A percentile compares a stretch with the other conserved stretches of the same genome.
Conservation (phyloP, 2,888 invertebrate species). For the Pimpla rufipes region DNA sequence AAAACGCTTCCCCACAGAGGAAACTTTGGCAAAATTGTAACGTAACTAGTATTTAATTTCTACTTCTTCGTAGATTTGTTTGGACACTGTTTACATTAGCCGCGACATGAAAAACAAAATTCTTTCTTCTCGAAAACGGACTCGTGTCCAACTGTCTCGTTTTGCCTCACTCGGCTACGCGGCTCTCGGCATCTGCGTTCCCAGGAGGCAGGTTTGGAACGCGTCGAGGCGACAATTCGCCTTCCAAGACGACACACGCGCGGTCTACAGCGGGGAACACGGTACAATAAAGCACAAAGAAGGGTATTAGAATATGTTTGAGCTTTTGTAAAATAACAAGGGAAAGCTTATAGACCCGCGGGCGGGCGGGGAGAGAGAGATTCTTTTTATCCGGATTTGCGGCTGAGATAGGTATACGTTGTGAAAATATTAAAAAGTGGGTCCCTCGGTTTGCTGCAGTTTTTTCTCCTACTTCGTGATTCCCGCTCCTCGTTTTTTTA, state of each 20-base stretch:
- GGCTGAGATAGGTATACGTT: conserved; percentile 1
- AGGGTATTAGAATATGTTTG: conserved; percentile 18
- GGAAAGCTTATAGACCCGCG: conserved; percentile 3
- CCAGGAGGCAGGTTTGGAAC: conserved; percentile 3
- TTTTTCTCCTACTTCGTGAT: neutral
- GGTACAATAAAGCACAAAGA: conserved; percentile 6
- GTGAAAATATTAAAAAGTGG: conserved; percentile 30
- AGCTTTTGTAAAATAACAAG: conserved; percentile 27
- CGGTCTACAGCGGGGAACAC: neutral
- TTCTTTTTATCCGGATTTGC: conserved; percentile 51
- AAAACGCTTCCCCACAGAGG: too few relatives aligned
- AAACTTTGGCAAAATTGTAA: too few relatives aligned
- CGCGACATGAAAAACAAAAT: neutral
- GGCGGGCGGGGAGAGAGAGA: neutral
- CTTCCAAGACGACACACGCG: conserved; percentile 65
- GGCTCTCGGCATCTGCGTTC: neutral
- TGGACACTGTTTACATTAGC: too few relatives aligned
- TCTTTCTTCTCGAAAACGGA: neutral
- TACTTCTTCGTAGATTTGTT: too few relatives aligned
- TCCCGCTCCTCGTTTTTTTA: neutral
- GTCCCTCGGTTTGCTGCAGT: conserved; percentile 11
- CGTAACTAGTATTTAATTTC: too few relatives aligned
- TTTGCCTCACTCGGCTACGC: conserved; percentile 13
- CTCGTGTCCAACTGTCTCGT: neutral
- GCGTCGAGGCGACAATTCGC: conserved; percentile 69